Evolutionary conservation across 2,888 invertebrate species (phyloP), one percentile per base, ranked within the genome.

Genomic region (Pycnomerus fuliginosus): DNA sequence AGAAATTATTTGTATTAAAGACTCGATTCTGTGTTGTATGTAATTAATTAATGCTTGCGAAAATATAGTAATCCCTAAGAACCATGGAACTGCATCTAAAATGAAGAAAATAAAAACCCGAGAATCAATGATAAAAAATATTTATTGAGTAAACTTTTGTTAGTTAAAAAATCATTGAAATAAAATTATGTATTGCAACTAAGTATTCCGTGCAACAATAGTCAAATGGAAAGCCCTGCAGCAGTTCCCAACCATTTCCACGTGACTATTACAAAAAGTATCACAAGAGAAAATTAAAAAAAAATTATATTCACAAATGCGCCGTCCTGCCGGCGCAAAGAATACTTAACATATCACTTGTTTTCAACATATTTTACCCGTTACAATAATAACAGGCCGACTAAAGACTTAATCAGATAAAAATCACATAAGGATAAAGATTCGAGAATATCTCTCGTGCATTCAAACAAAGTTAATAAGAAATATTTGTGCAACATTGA

Each of bases 331-430:
- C 40, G 52, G 46, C 48, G 64, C 62, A 66, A 61, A 64, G 64
- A 70, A 70, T 69, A 69, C 69, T 70, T 66, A 69, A 63, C 64
- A 70, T 70, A 70, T 71, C 71, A 71, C 71, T 68, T 65, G 61
- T 65, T 61, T 56, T 56, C 43, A 53, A 47, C 29, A 34, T 50
- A 43, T 32, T 50, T 53, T 48, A 50, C 45, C 51, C 49, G 52
- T 45, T 49, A 48, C 30, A 39, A 23, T 39, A 27, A 32, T 36
- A 44, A n/a, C 5, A 17, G 11, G 31, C 11, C 4, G 23, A 23
- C 12, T 23, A 48, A 43, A 43, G 16, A 44, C 32, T 38, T 31
- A 37, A 29, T 20, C 43, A 42, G 50, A 46, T 48, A 41, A 42
- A 10, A 42, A 44, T 37, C 44, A 37, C 42, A 42, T 15, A 15